Evolutionary conservation across 2,888 invertebrate genomes (phyloP).

Genomic region (Orchesella flavescens): DNA sequence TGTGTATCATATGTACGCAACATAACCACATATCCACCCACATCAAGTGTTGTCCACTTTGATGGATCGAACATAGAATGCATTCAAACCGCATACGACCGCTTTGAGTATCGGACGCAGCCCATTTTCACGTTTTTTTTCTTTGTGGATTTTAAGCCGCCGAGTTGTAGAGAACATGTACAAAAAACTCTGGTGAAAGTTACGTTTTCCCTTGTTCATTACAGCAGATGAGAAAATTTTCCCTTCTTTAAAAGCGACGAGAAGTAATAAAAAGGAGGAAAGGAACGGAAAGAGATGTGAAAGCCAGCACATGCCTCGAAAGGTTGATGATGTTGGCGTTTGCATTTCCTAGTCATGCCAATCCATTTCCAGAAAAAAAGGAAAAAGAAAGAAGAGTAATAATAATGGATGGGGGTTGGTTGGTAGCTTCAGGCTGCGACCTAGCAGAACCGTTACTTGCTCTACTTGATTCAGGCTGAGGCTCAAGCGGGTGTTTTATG

Average conservation of each 20-base stretch:
- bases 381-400: constrained; percentile 28
- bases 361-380: constrained; percentile 31
- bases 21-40: too few species aligned
- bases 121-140: not conserved
- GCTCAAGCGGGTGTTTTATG: constrained; percentile 43
- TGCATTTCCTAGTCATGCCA: constrained; percentile 38
- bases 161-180: too few species aligned
- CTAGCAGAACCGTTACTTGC: constrained; percentile 22
- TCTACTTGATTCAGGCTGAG: constrained; percentile 8
- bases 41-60: constrained; percentile 21
- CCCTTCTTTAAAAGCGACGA: not conserved
- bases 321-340: constrained; percentile 42
- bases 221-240: not conserved
- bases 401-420: constrained; percentile 53
- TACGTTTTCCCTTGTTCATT: too few species aligned
- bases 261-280: constrained; percentile 7
- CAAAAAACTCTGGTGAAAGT: too few species aligned
- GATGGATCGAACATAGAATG: constrained; percentile 27
- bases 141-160: too few species aligned
- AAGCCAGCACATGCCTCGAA: constrained; percentile 41
- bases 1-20: too few species aligned
- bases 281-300: constrained; percentile 17
- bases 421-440: constrained; percentile 41
- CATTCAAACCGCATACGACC: not conserved
- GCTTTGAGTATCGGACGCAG: not conserved